Conservation (phyloP, 2,797 vertebrate genomes). For the Spheniscus humboldti region DNA sequence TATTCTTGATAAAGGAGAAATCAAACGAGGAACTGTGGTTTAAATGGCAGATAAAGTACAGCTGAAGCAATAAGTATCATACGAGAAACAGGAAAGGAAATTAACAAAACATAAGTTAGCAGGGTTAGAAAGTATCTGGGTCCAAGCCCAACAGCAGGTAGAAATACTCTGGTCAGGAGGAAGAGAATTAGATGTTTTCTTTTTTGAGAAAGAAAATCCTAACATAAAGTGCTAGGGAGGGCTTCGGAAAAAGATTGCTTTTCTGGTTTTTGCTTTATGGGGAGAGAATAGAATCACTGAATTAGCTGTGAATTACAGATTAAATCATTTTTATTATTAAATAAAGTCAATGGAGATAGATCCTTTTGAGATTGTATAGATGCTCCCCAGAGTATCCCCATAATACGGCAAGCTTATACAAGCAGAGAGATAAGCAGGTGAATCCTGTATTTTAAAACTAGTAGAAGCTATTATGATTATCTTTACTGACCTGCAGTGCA, state of each 20-base stretch:
- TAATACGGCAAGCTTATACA: background rate
- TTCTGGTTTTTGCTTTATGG: background rate
- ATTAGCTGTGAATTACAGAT: conserved; percentile 15
- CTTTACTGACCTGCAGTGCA: background rate
- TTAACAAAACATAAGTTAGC: conserved; percentile 29
- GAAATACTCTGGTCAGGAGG: background rate
- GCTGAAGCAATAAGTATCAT: conserved; percentile 3
- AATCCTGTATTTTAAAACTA: background rate
- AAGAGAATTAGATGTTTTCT: background rate
- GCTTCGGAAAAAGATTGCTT: background rate
- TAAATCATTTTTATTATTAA: conserved; percentile 25
- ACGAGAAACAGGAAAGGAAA: conserved; percentile 27
- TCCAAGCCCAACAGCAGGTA: background rate
- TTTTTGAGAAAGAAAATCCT: background rate
- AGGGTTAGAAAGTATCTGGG: background rate
- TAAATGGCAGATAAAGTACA: conserved; percentile 52
- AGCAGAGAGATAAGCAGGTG: background rate
- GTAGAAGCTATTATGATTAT: background rate
- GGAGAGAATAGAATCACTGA: background rate
- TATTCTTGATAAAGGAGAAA: conserved; percentile 49
- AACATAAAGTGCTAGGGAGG: background rate
- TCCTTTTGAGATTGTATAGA: background rate
- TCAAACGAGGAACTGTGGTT: conserved; percentile 50
- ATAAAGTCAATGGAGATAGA: background rate
- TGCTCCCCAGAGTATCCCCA: background rate